Percentiles rank a stretch among this genome's conserved stretches.
These are phyloP conservation scores for Drosophila melanosoma DNA, from an alignment of 2,888 invertebrate species.

Conservation along the genomic window DNA sequence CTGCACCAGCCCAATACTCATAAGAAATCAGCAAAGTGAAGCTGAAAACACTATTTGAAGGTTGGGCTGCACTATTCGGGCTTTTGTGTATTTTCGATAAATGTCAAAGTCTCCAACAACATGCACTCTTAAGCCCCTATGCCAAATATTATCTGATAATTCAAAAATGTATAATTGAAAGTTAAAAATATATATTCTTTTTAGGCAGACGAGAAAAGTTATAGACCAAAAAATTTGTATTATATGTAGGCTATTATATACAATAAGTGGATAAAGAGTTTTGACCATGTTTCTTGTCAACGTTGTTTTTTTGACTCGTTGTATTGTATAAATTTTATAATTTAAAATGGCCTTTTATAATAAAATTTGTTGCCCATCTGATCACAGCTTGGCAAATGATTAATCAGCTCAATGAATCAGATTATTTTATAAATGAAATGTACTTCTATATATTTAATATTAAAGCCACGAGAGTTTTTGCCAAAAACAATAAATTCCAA, in stretches of 20 bases:
- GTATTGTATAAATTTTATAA: not conserved
- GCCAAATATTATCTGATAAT: not conserved
- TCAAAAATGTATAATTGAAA: not conserved
- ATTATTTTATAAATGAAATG: constrained; percentile 19
- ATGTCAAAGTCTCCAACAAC: not conserved
- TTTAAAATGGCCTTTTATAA: not conserved
- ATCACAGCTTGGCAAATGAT: constrained; percentile 1
- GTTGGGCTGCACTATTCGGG: not conserved
- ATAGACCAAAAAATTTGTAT: not conserved
- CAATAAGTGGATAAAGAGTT: not conserved
- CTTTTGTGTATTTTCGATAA: not conserved
- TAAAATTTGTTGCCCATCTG: not conserved
- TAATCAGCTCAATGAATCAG: constrained; percentile 8
- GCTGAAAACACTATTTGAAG: constrained; percentile 13
- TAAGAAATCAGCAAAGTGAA: constrained; percentile 29
- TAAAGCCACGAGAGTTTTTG: constrained; percentile 19
- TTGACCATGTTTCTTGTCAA: not conserved
- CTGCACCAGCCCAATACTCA: constrained; percentile 17
- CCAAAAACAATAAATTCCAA: constrained; percentile 40
- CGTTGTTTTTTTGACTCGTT: not conserved
- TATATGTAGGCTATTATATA: not conserved
- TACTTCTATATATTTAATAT: constrained; percentile 21
- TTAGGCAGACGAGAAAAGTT: not conserved
- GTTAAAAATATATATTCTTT: not conserved
- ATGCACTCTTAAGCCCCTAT: not conserved